Base-by-base conservation (phyloP, 1,140 invertebrate species). In the Xylocopa sonorina region DNA sequence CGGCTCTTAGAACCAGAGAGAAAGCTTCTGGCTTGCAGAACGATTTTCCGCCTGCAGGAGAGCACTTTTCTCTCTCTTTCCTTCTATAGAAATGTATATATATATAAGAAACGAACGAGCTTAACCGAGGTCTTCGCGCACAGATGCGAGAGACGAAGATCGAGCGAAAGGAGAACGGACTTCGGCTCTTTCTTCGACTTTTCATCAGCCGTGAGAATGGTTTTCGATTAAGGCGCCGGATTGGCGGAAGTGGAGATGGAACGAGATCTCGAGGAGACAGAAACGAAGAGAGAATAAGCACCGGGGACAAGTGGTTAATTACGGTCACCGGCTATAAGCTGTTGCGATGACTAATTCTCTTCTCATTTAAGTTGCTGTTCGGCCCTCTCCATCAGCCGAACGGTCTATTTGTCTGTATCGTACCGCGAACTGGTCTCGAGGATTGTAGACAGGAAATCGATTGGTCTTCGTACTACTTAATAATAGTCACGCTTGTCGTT, bases 171-270 rank as follows among this genome's bases (percentile, higher is more conserved):
- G 83, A 60, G 53, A 53, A 51, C 60, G 62, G 48, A 84, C 71
- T 71, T 58, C 1, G 77, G 62, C 76, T 82, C 78, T 82, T 86
- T 80, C 76, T 77, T 78, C 80, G 80, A 85, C 84, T 86, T 86
- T 86, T 86, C 83, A 85, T 86, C 83, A 86, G 80, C 75, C 80
- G 83, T 60, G 84, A 86, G 84, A 86, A 86, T 86, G 83, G 75
- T 86, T 86, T 86, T 86, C 84, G 80, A 86, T 86, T 82, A 86
- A 86, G 67, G 57, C 46, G 55, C 50, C 57, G 75, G 60, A 82
- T 85, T 82, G 84, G 83, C 63, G 80, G 71, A 86, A 82, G 80
- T 62, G 48, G 74, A 72, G 60, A 77, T 38, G 64, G 62, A 69
- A 80, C 71, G 72, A 71, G 78, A 77, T 80, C 74, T 73, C 66